Evolutionary conservation across 2,113 vertebrate genomes (phyloP).

Genomic region (Pseudolaguvia tuberculata): DNA sequence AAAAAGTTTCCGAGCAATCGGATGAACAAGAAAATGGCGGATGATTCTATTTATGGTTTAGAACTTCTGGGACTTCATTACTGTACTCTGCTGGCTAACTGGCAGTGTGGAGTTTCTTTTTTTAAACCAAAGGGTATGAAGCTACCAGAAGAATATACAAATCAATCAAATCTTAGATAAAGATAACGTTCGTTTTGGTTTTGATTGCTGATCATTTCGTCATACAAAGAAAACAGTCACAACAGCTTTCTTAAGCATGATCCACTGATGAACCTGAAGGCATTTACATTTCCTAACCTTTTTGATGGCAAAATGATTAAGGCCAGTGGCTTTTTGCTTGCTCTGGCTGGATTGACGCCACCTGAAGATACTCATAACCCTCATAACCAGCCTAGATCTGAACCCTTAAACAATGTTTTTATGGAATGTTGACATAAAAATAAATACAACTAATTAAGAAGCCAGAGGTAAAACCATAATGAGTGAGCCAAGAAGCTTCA

Average conservation of each 20-base stretch:
- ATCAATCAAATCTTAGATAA: background rate
- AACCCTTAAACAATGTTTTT: background rate
- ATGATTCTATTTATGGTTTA: background rate
- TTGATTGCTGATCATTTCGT: too few relatives aligned
- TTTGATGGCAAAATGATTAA: background rate
- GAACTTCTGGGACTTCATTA: background rate
- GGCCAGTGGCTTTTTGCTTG: background rate
- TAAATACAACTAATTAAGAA: background rate
- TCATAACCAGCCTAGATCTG: background rate
- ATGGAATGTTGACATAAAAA: background rate
- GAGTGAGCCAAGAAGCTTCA: background rate
- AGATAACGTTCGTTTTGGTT: background rate
- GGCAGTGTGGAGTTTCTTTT: background rate
- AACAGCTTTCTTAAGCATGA: background rate
- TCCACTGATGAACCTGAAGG: background rate
- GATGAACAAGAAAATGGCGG: background rate
- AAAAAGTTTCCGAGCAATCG: background rate
- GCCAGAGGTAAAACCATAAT: background rate
- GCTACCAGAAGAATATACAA: too few relatives aligned
- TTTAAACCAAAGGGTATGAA: background rate
- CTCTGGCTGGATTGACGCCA: background rate
- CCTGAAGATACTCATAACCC: background rate
- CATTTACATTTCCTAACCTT: too few relatives aligned
- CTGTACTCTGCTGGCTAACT: background rate
- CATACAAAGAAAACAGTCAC: background rate